Percentiles rank a stretch among this genome's conserved stretches.
phyloP scores from a whole-genome alignment of 2,113 vertebrate genomes.

The Grallaria varia region DNA sequence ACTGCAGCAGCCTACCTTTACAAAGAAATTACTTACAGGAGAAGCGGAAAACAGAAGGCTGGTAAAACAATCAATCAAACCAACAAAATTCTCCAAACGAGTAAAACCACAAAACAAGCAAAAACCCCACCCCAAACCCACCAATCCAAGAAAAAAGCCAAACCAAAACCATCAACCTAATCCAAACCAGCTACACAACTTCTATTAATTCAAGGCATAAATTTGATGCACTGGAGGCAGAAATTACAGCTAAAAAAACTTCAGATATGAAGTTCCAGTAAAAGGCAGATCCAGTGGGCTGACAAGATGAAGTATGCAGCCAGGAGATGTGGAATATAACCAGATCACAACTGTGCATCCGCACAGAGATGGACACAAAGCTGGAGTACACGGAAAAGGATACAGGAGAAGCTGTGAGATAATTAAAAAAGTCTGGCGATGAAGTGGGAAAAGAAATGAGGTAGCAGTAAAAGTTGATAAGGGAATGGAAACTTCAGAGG shows the following conservation, averaged over 20 bases:
- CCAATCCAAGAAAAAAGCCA: not conserved
- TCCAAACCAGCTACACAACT: not conserved
- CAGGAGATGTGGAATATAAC: not conserved
- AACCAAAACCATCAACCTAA: not conserved
- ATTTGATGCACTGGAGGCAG: not conserved
- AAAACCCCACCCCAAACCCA: accelerated
- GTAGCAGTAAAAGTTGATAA: not conserved
- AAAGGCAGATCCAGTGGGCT: not conserved
- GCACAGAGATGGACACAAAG: not conserved
- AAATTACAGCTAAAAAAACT: not conserved
- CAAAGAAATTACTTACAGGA: not conserved
- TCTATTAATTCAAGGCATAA: not conserved
- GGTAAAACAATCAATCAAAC: not conserved
- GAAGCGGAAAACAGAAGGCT: not conserved
- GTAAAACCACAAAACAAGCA: not conserved
- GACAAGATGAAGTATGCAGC: not conserved
- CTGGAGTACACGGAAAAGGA: accelerated
- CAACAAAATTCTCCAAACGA: not conserved
- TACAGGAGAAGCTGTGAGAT: not conserved
- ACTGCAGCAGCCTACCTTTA: not conserved
- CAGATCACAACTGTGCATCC: not conserved
- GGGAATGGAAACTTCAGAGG: not conserved
- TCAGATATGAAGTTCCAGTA: not conserved
- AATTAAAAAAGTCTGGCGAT: not conserved
- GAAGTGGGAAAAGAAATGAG: not conserved